These are phyloP conservation scores for Aphyosemion australe DNA, from an alignment of 2,113 vertebrate genomes.

Conservation along the genomic window DNA sequence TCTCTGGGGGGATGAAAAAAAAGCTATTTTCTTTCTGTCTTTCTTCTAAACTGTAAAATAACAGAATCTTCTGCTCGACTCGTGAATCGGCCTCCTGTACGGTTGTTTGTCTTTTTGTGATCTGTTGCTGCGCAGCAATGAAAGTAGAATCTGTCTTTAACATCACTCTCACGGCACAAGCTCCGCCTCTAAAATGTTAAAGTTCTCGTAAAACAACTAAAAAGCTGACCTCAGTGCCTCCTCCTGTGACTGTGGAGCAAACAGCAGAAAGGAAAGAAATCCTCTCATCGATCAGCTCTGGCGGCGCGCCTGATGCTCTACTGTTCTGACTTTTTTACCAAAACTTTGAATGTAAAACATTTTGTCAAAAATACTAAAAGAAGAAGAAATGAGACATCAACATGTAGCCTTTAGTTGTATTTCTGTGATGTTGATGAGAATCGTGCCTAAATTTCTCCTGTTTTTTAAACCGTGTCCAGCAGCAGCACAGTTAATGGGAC, in stretches of 20 bases:
- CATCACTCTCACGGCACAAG: constrained; percentile 43
- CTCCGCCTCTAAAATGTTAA: constrained; percentile 23
- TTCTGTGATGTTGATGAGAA: constrained; percentile 38
- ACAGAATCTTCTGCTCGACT: constrained; percentile 30
- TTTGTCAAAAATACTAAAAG: constrained; percentile 33
- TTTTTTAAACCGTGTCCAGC: constrained; percentile 29
- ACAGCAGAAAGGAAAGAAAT: background rate
- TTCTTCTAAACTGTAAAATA: constrained; percentile 55
- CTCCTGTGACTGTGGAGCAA: constrained; percentile 53
- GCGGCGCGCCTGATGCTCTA: background rate
- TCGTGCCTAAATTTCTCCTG: constrained; percentile 57
- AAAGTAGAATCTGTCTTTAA: constrained; percentile 62
- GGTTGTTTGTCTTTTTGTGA: constrained; percentile 16
- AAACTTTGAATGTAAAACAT: constrained; percentile 28
- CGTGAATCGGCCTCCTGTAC: constrained; percentile 36
- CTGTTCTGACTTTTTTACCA: constrained; percentile 19
- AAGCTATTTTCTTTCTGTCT: background rate
- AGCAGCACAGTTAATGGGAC: constrained; percentile 49
- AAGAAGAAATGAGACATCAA: constrained; percentile 24
- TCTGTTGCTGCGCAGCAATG: constrained; percentile 71
- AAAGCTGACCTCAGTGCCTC: constrained; percentile 87
- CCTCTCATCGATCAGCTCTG: no score
- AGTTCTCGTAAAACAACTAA: constrained; percentile 65
- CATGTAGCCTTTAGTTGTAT: constrained; percentile 17
- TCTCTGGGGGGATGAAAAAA: constrained; percentile 27